Percentiles rank a stretch among this genome's conserved stretches.
Evolutionary conservation across 2,797 vertebrate genomes (phyloP).

Genomic region (Fistularia tabacaria): DNA sequence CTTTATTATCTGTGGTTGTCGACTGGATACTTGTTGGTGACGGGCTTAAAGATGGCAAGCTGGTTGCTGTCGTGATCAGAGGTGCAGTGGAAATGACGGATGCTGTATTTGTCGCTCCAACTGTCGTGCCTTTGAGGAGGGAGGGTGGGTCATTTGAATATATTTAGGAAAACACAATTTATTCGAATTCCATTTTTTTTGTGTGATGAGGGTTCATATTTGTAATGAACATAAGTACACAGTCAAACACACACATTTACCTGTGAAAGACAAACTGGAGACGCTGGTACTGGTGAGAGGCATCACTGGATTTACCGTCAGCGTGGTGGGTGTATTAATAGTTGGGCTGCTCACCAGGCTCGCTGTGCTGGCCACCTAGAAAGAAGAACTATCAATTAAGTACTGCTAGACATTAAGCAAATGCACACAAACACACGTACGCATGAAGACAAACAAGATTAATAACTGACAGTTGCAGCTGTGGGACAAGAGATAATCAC

Average conservation of each 20-base stretch:
- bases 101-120: slow-evolving; percentile 82
- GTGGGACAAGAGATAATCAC: background rate
- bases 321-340: slow-evolving; percentile 86
- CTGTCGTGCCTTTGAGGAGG: slow-evolving; percentile 79
- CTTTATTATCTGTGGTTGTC: slow-evolving; percentile 71
- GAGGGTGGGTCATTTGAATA: background rate
- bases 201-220: no score
- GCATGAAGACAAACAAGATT: background rate
- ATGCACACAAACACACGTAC: background rate
- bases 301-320: slow-evolving; percentile 94
- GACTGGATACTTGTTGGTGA: slow-evolving; percentile 77
- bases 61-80: slow-evolving; percentile 78
- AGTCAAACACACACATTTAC: slow-evolving; percentile 60
- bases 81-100: slow-evolving; percentile 95
- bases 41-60: slow-evolving; percentile 87
- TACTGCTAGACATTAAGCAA: background rate
- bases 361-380: slow-evolving; percentile 92
- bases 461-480: background rate
- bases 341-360: slow-evolving; percentile 92
- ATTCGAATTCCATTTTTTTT: background rate
- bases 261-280: slow-evolving; percentile 86
- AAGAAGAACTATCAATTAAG: background rate
- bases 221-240: background rate
- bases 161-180: background rate
- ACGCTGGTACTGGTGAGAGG: slow-evolving; percentile 91